A percentile compares a stretch with the other conserved stretches of the same genome.
phyloP scores from a whole-genome alignment of 2,797 vertebrate genomes.

The Gallinago solitaria region DNA sequence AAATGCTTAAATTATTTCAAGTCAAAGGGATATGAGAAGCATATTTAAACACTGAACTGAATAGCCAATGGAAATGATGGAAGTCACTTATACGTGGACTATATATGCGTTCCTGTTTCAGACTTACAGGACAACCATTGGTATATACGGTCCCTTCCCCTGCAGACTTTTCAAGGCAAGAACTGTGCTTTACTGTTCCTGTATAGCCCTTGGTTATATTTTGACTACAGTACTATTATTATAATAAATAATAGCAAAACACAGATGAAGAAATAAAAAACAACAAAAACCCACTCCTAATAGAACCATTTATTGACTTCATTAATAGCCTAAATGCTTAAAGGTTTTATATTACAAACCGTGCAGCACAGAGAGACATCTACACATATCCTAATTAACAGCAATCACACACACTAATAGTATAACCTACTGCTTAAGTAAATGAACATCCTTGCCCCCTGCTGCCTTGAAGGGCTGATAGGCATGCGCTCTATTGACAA shows the following conservation, averaged over 20 bases:
- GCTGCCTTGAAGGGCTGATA: slow-evolving; percentile 80
- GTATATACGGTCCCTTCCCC: not conserved
- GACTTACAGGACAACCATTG: not conserved
- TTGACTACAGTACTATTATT: not conserved
- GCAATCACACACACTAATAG: slow-evolving; percentile 83
- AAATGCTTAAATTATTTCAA: not conserved
- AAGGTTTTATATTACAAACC: slow-evolving; percentile 72
- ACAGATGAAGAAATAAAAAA: slow-evolving; percentile 1
- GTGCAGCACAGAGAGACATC: slow-evolving; percentile 70
- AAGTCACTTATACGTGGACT: not conserved
- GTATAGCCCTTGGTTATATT: not conserved
- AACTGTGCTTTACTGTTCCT: not conserved
- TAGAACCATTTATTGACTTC: slow-evolving; percentile 69
- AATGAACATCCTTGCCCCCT: slow-evolving; percentile 83
- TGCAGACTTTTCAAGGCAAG: not conserved
- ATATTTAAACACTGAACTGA: not conserved
- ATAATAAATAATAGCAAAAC: slow-evolving; percentile 20
- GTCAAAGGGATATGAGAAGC: not conserved
- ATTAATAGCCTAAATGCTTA: slow-evolving; percentile 77
- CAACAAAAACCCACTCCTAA: not conserved
- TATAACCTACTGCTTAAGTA: slow-evolving; percentile 85
- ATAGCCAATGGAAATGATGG: not conserved
- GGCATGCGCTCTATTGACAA: slow-evolving; percentile 83
- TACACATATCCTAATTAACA: slow-evolving; percentile 81
- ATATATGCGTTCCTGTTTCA: not conserved